Base-by-base conservation (phyloP, 2,797 vertebrate species). In the Acrocephalus scirpaceus region DNA sequence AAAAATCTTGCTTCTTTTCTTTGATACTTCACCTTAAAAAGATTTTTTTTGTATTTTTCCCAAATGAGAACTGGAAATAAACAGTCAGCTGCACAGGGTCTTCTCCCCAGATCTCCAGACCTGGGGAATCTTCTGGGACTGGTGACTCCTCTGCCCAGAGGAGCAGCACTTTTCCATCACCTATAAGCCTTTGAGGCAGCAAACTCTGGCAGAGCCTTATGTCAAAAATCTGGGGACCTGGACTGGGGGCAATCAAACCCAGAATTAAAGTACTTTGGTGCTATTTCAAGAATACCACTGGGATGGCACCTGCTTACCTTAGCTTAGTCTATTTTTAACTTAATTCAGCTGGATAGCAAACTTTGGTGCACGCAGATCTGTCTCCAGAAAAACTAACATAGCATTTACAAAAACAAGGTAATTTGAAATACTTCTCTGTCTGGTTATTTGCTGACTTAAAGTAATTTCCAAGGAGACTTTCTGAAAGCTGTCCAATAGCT, bases 401-500 rank as follows among this genome's bases (percentile, higher is more conserved):
- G 10, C 36, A 40, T 81, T 92, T 87, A 54, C 29, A 72, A 94
- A 93, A 87, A 17, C 48, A 90, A 86, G 60, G 42, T 60, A 86
- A 84, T 83, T 85, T 77, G 60, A 95, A 95, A 81, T 79, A 61
- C 17, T 40, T 61, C 44, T 60, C 50, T 77, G 45, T 82, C 88
- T 86, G 54, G 87, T 92, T 90, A 61, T 75, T 90, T 93, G 32
- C 75, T 94, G 86, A 93, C 75, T 71, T 72, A 15, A 13, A 84
- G 47, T 26, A 14, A 89, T 88, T 93, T 89, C 72, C 81, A 94
- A 92, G 62, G 57, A 86, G 61, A 87, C 13, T 1, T 62, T 89
- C 51, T 76, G 74, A 93, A 93, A 92, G 21, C 17, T 60, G 23
- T 84, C 73, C 66, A 88, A 72, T 22, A 88, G 79, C 69, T 93